Evolutionary conservation across 2,888 invertebrate species (phyloP), one percentile per base, ranked within the genome.

Genomic region (Dynastes tityus): DNA sequence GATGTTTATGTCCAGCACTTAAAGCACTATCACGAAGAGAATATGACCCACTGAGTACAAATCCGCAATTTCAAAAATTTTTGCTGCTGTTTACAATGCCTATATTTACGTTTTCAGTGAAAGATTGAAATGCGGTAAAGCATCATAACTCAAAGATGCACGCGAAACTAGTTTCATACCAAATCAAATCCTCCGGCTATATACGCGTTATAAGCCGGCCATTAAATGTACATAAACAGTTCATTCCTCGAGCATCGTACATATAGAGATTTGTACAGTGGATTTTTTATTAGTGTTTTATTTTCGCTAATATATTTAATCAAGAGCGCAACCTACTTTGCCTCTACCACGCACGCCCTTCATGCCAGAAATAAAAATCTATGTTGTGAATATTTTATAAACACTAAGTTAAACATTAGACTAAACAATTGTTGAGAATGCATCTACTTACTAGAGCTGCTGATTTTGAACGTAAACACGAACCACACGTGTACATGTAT

Each of bases 221-320:
- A 75, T 75, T 75, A 75, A 75, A 75, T 64, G 22, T 45, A 75
- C 13, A 63, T 32, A 32, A 63, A 32, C 32, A 8, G 13, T 63
- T 40, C 58, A 2, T 75, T 75, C 75, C 75, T 75, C 63, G 22
- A 22, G 32, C 61, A 45, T 63, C 11, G 64, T 75, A 27, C 64
- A 45, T 49, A 63, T 63, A 49, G n/a, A 40, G 13, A 70, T 8
- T 2, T 49, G 49, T 27, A 29, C 55, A 51, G 49, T 32, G 8
- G 29, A 51, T 37, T 9, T 29, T 51, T 29, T n/a, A 32, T 49
- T 70, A 29, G 13, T 27, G n/a, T 32, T 51, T 45, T 49, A 32
- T 70, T 70, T 68, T 68, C 27, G 13, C 51, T 68, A 68, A 51
- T 51, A 29, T 63, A 32, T 32, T 13, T 13, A 32, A 63, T 63